phyloP scores from a whole-genome alignment of 2,888 invertebrate species.

The Adineta ricciae region DNA sequence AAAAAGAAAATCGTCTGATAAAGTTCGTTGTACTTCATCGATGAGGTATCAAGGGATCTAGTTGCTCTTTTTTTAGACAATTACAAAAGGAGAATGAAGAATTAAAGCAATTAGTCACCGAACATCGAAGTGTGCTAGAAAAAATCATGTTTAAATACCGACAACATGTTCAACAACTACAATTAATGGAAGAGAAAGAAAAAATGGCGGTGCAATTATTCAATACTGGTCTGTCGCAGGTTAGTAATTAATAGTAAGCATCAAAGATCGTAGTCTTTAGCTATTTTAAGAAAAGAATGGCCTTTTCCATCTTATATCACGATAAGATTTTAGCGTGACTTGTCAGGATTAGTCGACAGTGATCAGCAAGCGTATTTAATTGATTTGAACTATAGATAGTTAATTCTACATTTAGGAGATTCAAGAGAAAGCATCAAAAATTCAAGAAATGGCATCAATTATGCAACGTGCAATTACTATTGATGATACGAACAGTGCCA shows the following conservation, averaged over 20 bases:
- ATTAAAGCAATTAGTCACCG: constrained; percentile 74
- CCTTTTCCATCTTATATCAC: too few relatives aligned
- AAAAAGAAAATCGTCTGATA: constrained; percentile 46
- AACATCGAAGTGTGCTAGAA: constrained; percentile 83
- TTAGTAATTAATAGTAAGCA: not conserved
- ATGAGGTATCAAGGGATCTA: constrained; percentile 63
- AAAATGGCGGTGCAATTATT: constrained; percentile 23
- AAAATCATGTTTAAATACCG: constrained; percentile 93
- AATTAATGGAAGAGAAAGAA: constrained; percentile 67
- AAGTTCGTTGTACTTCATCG: constrained; percentile 51
- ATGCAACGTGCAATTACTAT: constrained; percentile 76
- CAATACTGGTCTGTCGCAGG: constrained; percentile 23
- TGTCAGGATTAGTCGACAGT: not conserved
- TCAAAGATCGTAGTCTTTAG: not conserved
- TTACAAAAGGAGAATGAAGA: constrained; percentile 85
- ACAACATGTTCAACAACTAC: constrained; percentile 73
- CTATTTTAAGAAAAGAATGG: not conserved
- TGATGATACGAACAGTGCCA: constrained; percentile 67
- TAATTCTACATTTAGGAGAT: constrained; percentile 30
- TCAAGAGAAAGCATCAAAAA: constrained; percentile 60
- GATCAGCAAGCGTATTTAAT: not conserved
- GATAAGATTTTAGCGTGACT: too few relatives aligned
- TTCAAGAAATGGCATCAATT: constrained; percentile 85
- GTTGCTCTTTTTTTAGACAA: constrained; percentile 63
- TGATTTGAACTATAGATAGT: not conserved